Evolutionary conservation across 64 coral and sea anemone genomes (phyloP), one percentile per base, ranked within the genome.

Genomic region (Acropora yongei): DNA sequence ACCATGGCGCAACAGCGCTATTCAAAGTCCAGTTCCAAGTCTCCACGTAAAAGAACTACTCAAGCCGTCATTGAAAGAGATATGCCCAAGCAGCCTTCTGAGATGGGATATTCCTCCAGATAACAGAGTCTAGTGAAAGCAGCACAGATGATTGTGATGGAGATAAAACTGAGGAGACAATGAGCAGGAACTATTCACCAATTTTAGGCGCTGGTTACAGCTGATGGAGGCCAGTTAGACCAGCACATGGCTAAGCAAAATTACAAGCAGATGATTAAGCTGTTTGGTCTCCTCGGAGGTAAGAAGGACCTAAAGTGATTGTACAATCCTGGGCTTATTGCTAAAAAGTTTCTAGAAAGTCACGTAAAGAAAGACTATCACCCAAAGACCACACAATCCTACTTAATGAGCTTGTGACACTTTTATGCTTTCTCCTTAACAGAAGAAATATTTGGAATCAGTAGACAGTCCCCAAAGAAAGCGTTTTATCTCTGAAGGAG

Each of bases 401-500:
- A 63, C 58, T 63, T 63, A 63, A 63, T 63, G 58, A 63, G 58
- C 58, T 63, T 63, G 58, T 13, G 58, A 13, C 58, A 63, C 14
- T 63, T 63, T 63, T 63, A 63, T 14, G 58, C 58, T 13, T 63
- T 63, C 58, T 63, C 58, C 58, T 63, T 63, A 63, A 63, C 11
- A 13, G 58, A 63, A 63, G 14, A 63, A 63, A 63, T 63, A 13
- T n/a, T n/a, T 8, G 58, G 9, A 63, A 63, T 8, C 14, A 63
- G 9, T 13, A 13, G 12, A 8, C 58, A 63, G 58, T 63, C 58
- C 58, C 58, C 58, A 91, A 79, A 67, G 66, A 91, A 51, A 91
- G 19, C 18, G 65, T 91, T 12, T 49, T 91, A 20, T 78, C 78
- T 57, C 46, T 75, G 17, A 80, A 47, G 48, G 89, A 84, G 20